These are phyloP conservation scores for Arbacia lixula DNA, from an alignment of 53 echinoderm and acorn worm genomes.

Conservation along the genomic window DNA sequence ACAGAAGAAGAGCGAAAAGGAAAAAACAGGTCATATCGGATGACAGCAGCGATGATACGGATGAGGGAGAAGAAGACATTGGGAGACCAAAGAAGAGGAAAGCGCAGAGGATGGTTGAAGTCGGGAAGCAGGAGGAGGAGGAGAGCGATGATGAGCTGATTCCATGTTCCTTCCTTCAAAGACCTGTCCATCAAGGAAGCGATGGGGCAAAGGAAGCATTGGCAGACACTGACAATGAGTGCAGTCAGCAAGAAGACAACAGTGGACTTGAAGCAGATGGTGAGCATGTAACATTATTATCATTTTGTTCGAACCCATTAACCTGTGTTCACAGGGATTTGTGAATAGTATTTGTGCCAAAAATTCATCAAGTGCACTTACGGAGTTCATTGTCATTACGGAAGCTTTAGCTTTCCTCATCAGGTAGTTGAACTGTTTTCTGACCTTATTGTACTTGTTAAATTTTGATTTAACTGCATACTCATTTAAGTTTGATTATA, in stretches of 20 bases:
- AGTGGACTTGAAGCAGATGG: background rate
- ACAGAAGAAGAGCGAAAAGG: background rate
- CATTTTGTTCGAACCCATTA: no score
- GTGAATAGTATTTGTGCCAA: no score
- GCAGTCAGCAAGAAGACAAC: no score
- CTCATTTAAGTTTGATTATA: no score
- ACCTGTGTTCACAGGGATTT: no score
- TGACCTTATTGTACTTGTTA: no score
- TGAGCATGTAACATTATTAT: background rate
- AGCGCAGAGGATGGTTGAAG: constrained; percentile 25
- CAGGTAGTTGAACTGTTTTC: no score
- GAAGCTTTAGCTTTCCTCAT: no score
- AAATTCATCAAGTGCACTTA: no score
- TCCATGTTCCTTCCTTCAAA: constrained; percentile 33
- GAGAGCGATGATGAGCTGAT: constrained; percentile 51
- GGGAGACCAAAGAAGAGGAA: constrained; percentile 37
- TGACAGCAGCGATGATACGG: constrained; percentile 29
- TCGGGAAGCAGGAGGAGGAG: constrained; percentile 33
- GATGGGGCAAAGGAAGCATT: background rate
- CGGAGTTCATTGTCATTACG: no score
- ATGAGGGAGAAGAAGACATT: background rate
- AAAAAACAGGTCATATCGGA: constrained; percentile 30
- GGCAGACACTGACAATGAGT: no score
- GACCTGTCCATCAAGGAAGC: background rate
- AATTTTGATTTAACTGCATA: no score